Evolutionary conservation across 2,113 vertebrate species (phyloP), one percentile per base, ranked within the genome.

Genomic region (Arvicanthis niloticus): DNA sequence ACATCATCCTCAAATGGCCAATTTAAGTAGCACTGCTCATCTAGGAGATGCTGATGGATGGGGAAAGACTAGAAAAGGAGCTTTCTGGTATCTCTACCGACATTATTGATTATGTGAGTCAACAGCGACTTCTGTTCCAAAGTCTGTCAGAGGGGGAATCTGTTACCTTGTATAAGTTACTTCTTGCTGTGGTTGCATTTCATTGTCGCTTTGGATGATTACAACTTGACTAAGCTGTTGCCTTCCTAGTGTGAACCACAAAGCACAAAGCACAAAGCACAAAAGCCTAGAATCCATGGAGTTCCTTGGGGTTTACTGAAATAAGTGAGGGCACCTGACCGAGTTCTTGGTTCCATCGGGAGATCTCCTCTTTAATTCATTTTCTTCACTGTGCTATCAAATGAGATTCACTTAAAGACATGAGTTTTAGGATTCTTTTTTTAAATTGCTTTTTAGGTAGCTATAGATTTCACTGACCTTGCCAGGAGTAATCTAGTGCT

Each of bases 241-340:
- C 6, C 94, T 95, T 26, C 19, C 70, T 19, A 60, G 6, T 92
- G 21, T 53, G 26, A 7, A 81, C 37, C 7, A 67, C 58, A 75
- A 96, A 86, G 48, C 7, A 67, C 48, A 70, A 96, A 86, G n/a
- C 7, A 67, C 58, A 75, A 96, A 86, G 48, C 7, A 67, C 48
- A 70, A 96, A 86, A 42, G 45, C 62, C 42, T 89, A 51, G 45
- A 78, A 81, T 95, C 90, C 26, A 72, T 76, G 45, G 31, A 96
- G 29, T 58, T 92, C n/a, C 75, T 89, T 94, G 67, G 21, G 13
- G 45, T 68, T 68, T 78, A 53, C 58, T 93, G 40, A 60, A 17
- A 93, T 6, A n/a, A 87, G 24, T 2, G 31, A 48, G 7, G 21
- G 93, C 65, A 90, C 24, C 1, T 85, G 48, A 26, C 26, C 34